Evolutionary conservation across 2,888 invertebrate genomes (phyloP).

Genomic region (Sesamia inferens): DNA sequence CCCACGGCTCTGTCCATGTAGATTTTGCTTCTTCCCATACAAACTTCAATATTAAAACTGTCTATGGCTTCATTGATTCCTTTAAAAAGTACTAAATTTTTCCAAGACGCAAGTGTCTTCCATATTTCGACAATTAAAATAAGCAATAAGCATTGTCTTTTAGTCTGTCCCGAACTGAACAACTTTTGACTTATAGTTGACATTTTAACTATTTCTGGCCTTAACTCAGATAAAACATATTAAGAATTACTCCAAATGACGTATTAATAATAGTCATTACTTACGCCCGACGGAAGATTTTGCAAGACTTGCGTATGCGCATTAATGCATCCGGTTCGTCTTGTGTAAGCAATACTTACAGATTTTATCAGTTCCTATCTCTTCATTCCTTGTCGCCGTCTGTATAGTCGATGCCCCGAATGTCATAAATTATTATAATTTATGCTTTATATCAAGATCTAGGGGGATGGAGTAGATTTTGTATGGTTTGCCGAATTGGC

Average conservation of each 20-base stretch:
- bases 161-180: background rate
- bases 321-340: slow-evolving; percentile 53
- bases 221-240: slow-evolving; percentile 3
- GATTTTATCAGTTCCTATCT: slow-evolving; percentile 47
- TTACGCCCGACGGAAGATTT: slow-evolving; percentile 36
- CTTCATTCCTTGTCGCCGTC: slow-evolving; percentile 17
- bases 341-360: slow-evolving; percentile 37
- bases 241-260: background rate
- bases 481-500: background rate
- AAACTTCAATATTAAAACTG: background rate
- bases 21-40: background rate
- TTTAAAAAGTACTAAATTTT: background rate
- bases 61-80: background rate
- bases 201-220: background rate
- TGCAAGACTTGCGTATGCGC: slow-evolving; percentile 33
- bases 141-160: no score
- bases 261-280: slow-evolving; percentile 17
- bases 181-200: background rate
- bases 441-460: slow-evolving; percentile 18
- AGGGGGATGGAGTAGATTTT: slow-evolving; percentile 4
- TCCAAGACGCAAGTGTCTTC: background rate
- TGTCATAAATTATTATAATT: slow-evolving; percentile 22
- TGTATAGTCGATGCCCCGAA: slow-evolving; percentile 13
- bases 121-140: background rate
- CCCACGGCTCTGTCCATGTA: no score